Base-by-base conservation (phyloP, 2,113 vertebrate genomes). In the Mustelus asterias region DNA sequence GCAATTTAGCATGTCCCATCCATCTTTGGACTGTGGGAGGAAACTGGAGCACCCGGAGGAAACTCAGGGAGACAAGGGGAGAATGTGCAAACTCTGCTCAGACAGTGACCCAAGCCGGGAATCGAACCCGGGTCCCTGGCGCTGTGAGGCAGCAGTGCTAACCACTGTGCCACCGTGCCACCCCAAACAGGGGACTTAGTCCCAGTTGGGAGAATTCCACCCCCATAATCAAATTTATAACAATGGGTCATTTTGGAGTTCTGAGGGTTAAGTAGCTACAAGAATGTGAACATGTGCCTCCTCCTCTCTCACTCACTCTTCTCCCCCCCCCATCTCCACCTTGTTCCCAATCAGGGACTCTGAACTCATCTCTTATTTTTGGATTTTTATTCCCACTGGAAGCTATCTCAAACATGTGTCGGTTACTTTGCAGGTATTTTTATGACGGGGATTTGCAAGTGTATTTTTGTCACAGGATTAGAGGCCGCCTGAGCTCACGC, bases 391-490 rank as follows among this genome's bases (percentile, higher is more conserved):
- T 95, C 94, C 89, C 94, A 72, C 67, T 95, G 94, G 94, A 95
- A 95, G 94, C 94, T 72, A 95, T 95, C 94, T 72, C 44, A 95
- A 95, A 54, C 94, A 95, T 95, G 94, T 95, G 94, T 76, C 44
- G 41, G 94, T 72, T 72, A 95, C 69, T 95, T 72, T 95, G 69
- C 69, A 95, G 94, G 94, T 95, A 95, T 95, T 95, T 95, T 95
- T 95, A 95, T 95, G 94, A 95, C 94, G 33, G 67, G 94, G 94
- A 95, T 95, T 95, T 95, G 67, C 94, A 54, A 95, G 69, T 70
- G 67, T 95, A 95, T 95, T 95, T 95, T 54, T 72, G 65, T 95
- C 94, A 95, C 94, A 95, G 94, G 94, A 72, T 95, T 72, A 95
- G 41, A 72, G 24, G 69, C 94, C 18, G 94, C 65, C 94, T 72